Base-by-base conservation (phyloP, 2,797 vertebrate genomes). In the Nannoperca australis region DNA sequence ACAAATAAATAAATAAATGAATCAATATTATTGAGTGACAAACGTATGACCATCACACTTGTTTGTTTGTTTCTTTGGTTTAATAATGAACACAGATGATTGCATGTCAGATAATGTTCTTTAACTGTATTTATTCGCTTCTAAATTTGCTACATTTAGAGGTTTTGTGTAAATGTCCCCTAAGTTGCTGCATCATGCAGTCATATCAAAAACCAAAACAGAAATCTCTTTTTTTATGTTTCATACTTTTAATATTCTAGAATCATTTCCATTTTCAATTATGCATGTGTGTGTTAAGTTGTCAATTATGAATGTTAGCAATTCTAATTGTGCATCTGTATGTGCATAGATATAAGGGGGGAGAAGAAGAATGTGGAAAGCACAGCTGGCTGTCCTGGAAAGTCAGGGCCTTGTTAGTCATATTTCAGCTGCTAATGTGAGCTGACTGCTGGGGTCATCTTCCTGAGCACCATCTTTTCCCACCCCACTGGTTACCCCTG, bases 391-490 rank as follows among this genome's bases (percentile, higher is more conserved):
- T 76, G 60, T 90, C 83, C 84, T 85, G 79, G 81, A 85, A 79
- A 82, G 84, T 88, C 86, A 64, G 64, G 49, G 56, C 74, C 83
- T 83, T 70, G 83, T 91, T 93, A 91, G 92, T 93, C 92, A 93
- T 88, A 88, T 87, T 92, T 91, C 88, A 88, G 83, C 86, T 79
- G 87, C 87, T 93, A 93, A 94, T 93, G 72, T 90, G 90, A 92
- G 82, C 87, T 87, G 93, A 94, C 93, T 92, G 91, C 85, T 90
- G 83, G 87, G 92, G 92, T 93, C 91, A 88, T 90, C 85, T 84
- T 89, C 78, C 84, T 61, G 83, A 84, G 90, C 79, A 70, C 68
- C 63, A 62, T 82, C 78, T 87, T 83, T 84, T 81, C 81, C 87
- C 82, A 81, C 83, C 90, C 91, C 91, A 91, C 89, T 66, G 91